Base-by-base conservation (phyloP, 2,113 vertebrate species). In the Rhinolophus sinicus region DNA sequence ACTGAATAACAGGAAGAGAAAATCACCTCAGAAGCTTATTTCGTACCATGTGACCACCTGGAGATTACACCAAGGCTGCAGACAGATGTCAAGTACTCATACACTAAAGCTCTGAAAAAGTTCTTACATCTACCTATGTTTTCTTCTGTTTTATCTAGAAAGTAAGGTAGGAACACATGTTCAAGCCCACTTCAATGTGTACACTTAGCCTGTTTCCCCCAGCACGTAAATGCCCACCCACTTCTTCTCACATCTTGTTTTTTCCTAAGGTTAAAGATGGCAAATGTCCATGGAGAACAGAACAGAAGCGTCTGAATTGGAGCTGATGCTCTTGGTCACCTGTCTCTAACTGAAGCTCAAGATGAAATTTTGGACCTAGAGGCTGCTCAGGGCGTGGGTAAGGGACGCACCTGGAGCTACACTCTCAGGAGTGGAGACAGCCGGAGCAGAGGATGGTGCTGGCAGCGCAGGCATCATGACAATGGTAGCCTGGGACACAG, bases 391-490 rank as follows among this genome's bases (percentile, higher is more conserved):
- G 98, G 98, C 94, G 91, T 96, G 93, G 98, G 96, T 97, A 93
- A 98, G 95, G 93, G 70, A 99, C 98, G 97, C 98, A 99, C 98
- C 98, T 99, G 98, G 98, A 98, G 97, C 98, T 98, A 98, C 56
- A 95, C 97, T 98, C 95, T 99, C 98, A 98, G 98, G 67, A 98
- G 98, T 98, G 98, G 98, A 98, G 98, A 98, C 97, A 98, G 98
- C 98, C 90, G 99, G 98, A 98, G 98, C 98, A 99, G 98, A 97
- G 96, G 99, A 96, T 92, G 98, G 98, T 98, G 98, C 97, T 98
- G 98, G 98, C 96, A 99, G 98, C 30, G 99, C 97, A 98, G 99
- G 99, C 98, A 99, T 99, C 99, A 99, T 99, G 98, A 99, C 99
- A 98, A 99, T 98, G 97, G 98, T 98, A 98, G 98, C 98, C 98